A percentile compares a stretch with the other conserved stretches of the same genome.
Conservation (phyloP, 2,888 invertebrate genomes). For the Polydrusus pterygomalis region DNA sequence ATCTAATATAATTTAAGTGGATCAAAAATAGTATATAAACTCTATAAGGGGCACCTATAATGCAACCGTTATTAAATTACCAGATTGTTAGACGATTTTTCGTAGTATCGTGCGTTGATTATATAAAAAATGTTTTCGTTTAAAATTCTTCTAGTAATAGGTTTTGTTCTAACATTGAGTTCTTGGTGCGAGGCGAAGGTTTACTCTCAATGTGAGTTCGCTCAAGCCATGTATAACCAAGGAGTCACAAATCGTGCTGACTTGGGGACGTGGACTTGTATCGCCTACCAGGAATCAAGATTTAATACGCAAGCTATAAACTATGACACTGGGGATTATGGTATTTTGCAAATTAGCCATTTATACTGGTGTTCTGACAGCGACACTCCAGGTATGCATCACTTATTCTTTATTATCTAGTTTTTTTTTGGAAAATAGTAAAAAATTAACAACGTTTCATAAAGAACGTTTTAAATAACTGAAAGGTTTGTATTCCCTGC, state of each 20-base stretch:
- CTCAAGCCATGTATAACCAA: slow-evolving; percentile 65
- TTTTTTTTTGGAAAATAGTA: neutral
- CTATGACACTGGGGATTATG: slow-evolving; percentile 56
- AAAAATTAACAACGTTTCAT: no score
- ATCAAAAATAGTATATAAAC: neutral
- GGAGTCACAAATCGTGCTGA: slow-evolving; percentile 73
- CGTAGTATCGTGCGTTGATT: neutral
- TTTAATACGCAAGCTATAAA: slow-evolving; percentile 58
- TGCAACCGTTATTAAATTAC: no score
- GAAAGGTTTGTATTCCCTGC: no score
- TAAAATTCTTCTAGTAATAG: neutral
- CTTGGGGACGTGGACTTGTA: slow-evolving; percentile 60
- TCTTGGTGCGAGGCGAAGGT: slow-evolving; percentile 43
- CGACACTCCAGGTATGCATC: slow-evolving; percentile 42
- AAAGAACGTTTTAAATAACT: no score
- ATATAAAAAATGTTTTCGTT: neutral
- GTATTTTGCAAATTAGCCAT: slow-evolving; percentile 60
- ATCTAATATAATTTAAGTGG: neutral
- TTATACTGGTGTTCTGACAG: slow-evolving; percentile 56
- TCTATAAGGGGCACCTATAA: no score
- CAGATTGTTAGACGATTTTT: neutral
- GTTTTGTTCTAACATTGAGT: neutral
- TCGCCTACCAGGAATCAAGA: slow-evolving; percentile 58
- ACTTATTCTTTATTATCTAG: neutral
- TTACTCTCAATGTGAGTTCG: slow-evolving; percentile 58